These are phyloP conservation scores for Mormyrus lacerda DNA, from an alignment of 2,113 vertebrate genomes.

Conservation along the genomic window DNA sequence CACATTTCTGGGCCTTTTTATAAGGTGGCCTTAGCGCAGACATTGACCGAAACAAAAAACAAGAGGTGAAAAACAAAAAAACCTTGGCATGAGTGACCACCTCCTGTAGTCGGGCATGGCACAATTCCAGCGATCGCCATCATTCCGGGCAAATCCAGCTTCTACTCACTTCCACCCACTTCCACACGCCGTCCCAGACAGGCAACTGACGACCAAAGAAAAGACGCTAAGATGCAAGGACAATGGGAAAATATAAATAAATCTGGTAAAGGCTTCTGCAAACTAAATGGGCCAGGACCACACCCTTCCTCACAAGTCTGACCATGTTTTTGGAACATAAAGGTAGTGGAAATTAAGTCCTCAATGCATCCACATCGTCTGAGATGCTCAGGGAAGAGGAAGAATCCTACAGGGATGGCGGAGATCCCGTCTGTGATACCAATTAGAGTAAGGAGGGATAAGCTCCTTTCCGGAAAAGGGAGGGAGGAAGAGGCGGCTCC, in stretches of 20 bases:
- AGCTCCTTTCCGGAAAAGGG: conserved; percentile 46
- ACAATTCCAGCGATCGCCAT: neutral
- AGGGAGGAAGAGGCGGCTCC: conserved; percentile 19
- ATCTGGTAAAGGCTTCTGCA: neutral
- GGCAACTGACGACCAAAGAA: neutral
- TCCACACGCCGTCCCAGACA: neutral
- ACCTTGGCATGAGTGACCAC: neutral
- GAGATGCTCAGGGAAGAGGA: neutral
- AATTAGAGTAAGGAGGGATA: conserved; percentile 41
- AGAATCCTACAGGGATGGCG: neutral
- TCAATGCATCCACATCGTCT: neutral
- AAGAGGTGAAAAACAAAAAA: neutral
- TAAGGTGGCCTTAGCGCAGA: neutral
- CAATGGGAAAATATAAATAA: neutral
- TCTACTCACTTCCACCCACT: neutral
- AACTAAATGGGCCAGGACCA: neutral
- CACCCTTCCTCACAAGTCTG: neutral
- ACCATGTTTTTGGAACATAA: neutral
- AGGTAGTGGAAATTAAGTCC: neutral
- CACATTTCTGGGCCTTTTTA: neutral
- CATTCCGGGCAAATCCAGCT: neutral
- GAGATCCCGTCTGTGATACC: conserved; percentile 37
- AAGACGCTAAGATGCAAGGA: neutral
- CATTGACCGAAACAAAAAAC: neutral
- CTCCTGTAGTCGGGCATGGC: neutral